Evolutionary conservation across 2,797 vertebrate genomes (phyloP).

Genomic region (Alauda arvensis): DNA sequence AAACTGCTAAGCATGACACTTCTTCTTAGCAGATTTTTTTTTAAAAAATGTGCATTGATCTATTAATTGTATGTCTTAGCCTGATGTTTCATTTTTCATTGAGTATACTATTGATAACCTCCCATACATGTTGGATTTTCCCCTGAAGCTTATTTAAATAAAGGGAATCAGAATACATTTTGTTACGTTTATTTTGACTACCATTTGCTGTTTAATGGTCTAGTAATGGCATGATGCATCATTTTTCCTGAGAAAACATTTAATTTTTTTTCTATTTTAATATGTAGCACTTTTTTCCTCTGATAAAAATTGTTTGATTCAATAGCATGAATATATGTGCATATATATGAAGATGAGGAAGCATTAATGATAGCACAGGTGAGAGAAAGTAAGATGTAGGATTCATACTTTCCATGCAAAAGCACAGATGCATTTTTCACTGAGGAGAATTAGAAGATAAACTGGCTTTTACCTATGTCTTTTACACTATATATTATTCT

Average conservation of each 20-base stretch:
- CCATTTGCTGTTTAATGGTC: not conserved
- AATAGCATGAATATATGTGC: not conserved
- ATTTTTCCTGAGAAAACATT: not conserved
- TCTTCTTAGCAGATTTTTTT: not conserved
- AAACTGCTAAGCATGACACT: not conserved
- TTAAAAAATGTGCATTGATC: not conserved
- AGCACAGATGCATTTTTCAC: not conserved
- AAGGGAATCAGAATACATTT: not conserved
- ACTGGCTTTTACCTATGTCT: not conserved
- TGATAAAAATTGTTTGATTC: not conserved
- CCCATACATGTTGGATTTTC: rapidly evolving
- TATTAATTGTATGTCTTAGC: not conserved
- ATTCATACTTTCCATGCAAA: not conserved
- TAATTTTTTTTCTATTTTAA: not conserved
- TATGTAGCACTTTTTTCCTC: not conserved
- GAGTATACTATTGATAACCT: not conserved
- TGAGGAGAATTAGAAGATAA: not conserved
- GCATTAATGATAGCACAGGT: not conserved
- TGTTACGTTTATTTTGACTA: not conserved
- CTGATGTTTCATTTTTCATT: not conserved
- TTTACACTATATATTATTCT: not conserved
- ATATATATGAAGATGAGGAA: not conserved
- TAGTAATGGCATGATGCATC: not conserved
- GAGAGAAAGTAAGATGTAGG: not conserved
- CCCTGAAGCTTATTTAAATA: not conserved